These are phyloP conservation scores for Heliconius ethilla DNA, from an alignment of 2,888 invertebrate species.

Conservation along the genomic window DNA sequence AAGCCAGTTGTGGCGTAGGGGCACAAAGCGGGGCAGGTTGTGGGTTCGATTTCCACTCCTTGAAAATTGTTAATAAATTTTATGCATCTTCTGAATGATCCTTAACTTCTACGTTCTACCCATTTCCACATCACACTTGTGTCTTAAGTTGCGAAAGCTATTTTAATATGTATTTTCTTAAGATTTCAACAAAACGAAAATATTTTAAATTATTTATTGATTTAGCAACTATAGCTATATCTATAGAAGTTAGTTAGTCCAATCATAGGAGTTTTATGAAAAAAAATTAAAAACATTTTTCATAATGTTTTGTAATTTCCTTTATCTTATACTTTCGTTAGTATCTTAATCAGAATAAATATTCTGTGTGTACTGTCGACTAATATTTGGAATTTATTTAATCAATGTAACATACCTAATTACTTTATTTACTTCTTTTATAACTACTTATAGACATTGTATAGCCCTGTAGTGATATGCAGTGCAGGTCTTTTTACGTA, in stretches of 20 bases:
- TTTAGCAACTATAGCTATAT: too few relatives aligned
- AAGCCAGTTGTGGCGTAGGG: too few relatives aligned
- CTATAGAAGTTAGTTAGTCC: too few relatives aligned
- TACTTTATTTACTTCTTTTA: not conserved
- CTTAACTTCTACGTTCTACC: too few relatives aligned
- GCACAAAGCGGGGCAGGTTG: not conserved
- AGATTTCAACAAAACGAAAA: too few relatives aligned
- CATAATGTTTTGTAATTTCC: not conserved
- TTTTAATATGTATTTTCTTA: too few relatives aligned
- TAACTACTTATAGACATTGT: not conserved
- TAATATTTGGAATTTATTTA: constrained; percentile 2
- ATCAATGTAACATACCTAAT: not conserved
- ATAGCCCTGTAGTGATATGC: not conserved
- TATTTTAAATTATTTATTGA: too few relatives aligned
- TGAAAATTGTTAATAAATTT: too few relatives aligned
- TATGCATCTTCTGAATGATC: too few relatives aligned
- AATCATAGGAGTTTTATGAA: not conserved
- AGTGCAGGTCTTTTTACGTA: not conserved
- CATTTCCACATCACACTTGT: too few relatives aligned
- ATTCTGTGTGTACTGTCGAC: not conserved
- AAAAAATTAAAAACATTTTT: not conserved
- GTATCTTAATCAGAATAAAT: constrained; percentile 8
- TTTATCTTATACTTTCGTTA: not conserved
- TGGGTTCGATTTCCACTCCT: not conserved
- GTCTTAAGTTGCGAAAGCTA: too few relatives aligned